A percentile compares a stretch with the other conserved stretches of the same genome.
These are phyloP conservation scores for Petaurus breviceps DNA, from an alignment of 2,113 vertebrate species.

Conservation along the genomic window DNA sequence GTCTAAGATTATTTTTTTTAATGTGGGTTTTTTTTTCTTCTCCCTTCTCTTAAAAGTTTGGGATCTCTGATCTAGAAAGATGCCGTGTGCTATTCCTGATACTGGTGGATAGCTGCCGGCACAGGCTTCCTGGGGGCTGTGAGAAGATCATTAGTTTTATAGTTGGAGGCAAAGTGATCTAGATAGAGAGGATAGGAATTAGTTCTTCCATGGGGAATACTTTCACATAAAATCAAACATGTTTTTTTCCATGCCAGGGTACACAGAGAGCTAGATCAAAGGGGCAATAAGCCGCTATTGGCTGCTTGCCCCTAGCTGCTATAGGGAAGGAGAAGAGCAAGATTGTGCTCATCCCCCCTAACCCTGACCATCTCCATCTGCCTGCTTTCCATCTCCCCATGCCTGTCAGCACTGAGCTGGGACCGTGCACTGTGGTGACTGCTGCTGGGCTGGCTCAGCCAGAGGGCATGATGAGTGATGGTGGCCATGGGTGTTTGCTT, in stretches of 20 bases:
- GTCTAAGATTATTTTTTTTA: not conserved
- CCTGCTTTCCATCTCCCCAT: conserved; percentile 2
- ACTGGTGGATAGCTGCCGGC: not conserved
- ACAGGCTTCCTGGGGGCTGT: conserved; percentile 19
- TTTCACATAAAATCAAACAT: conserved; percentile 47
- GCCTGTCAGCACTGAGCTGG: conserved; percentile 46
- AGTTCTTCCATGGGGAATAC: conserved; percentile 34
- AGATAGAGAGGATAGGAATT: conserved; percentile 1
- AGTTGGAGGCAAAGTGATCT: conserved; percentile 6
- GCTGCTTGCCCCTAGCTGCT: not conserved
- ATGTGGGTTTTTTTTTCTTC: not conserved
- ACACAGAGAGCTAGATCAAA: conserved; percentile 31
- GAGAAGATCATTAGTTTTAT: conserved; percentile 1
- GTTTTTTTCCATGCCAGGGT: not conserved
- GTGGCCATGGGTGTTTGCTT: not conserved
- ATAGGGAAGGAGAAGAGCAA: not conserved
- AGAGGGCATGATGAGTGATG: not conserved
- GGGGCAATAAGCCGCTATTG: conserved; percentile 44
- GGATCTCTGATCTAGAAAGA: conserved; percentile 7
- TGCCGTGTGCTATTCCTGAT: not conserved
- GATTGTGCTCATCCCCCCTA: too few relatives aligned
- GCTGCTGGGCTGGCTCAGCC: conserved; percentile 13
- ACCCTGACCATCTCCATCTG: not conserved
- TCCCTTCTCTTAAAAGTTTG: not conserved
- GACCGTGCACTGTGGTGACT: not conserved